Evolutionary conservation across 1,140 invertebrate genomes (phyloP).

Genomic region (Choristoneura fumiferana): DNA sequence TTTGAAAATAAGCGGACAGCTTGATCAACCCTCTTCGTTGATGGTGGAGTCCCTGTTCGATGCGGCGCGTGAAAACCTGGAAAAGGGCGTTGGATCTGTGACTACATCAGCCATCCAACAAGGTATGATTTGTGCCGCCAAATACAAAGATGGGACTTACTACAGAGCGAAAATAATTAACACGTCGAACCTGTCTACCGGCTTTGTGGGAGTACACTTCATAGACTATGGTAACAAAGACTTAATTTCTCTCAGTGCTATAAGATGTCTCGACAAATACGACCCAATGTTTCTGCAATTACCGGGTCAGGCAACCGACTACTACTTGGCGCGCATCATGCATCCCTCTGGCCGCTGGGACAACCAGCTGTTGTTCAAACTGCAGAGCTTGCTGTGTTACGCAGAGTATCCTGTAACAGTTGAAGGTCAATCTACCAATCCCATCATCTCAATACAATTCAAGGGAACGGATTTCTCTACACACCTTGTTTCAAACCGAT

Average conservation of each 20-base stretch:
- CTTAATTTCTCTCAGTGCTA: conserved; percentile 75
- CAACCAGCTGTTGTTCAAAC: conserved; percentile 64
- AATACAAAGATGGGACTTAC: conserved; percentile 82
- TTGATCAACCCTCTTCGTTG: conserved; percentile 78
- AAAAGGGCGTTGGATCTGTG: conserved; percentile 59
- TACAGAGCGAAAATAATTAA: conserved; percentile 81
- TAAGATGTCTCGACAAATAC: conserved; percentile 78
- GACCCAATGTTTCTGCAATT: conserved; percentile 74
- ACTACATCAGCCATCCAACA: conserved; percentile 60
- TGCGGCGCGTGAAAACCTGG: conserved; percentile 68
- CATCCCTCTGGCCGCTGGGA: conserved; percentile 75
- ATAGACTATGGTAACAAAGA: conserved; percentile 86
- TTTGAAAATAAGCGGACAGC: conserved; percentile 84
- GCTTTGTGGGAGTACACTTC: conserved; percentile 81
- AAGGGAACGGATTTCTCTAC: conserved; percentile 69
- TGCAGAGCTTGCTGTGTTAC: conserved; percentile 75
- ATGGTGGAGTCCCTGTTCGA: conserved; percentile 79
- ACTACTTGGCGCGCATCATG: conserved; percentile 78
- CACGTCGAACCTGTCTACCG: conserved; percentile 60
- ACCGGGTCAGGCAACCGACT: conserved; percentile 79
- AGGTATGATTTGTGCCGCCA: conserved; percentile 81
- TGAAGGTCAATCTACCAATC: conserved; percentile 56
- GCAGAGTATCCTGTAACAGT: conserved; percentile 69
- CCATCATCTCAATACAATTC: conserved; percentile 67
- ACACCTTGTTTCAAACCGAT: conserved; percentile 58